Conservation (phyloP, 1,140 invertebrate species). For the Nautilus pompilius region DNA sequence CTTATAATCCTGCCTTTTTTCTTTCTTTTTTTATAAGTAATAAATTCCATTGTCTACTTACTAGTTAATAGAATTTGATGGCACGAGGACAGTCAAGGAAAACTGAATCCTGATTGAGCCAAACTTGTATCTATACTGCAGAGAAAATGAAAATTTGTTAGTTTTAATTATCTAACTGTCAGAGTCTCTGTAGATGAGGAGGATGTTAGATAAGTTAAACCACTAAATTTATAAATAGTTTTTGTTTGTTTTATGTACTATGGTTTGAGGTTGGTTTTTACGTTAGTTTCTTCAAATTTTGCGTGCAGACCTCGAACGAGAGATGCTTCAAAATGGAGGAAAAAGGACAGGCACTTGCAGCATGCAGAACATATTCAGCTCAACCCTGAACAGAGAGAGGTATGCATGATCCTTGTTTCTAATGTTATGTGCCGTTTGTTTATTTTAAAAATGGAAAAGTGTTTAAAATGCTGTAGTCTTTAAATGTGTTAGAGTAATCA, state of each 20-base stretch:
- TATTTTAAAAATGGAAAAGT: background rate
- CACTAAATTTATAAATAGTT: background rate
- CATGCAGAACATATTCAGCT: conserved; percentile 50
- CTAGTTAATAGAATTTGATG: too few species aligned
- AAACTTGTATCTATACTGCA: too few species aligned
- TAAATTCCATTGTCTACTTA: too few species aligned
- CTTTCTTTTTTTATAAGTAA: too few species aligned
- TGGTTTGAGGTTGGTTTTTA: background rate
- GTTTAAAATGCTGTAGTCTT: too few species aligned
- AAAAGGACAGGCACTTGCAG: conserved; percentile 51
- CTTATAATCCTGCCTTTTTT: too few species aligned
- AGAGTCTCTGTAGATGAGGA: too few species aligned
- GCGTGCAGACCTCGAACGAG: conserved; percentile 35
- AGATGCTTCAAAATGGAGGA: conserved; percentile 51
- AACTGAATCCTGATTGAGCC: too few species aligned
- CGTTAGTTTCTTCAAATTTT: background rate
- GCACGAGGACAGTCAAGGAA: too few species aligned
- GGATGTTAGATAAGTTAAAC: background rate
- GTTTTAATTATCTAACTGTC: too few species aligned
- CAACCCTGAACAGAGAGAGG: conserved; percentile 48
- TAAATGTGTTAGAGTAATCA: too few species aligned
- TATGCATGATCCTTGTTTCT: conserved; percentile 15
- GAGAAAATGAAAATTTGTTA: too few species aligned
- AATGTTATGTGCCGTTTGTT: background rate
- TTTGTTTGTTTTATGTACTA: background rate